phyloP scores from a whole-genome alignment of 2,888 invertebrate species.

The Calameuta idolon region DNA sequence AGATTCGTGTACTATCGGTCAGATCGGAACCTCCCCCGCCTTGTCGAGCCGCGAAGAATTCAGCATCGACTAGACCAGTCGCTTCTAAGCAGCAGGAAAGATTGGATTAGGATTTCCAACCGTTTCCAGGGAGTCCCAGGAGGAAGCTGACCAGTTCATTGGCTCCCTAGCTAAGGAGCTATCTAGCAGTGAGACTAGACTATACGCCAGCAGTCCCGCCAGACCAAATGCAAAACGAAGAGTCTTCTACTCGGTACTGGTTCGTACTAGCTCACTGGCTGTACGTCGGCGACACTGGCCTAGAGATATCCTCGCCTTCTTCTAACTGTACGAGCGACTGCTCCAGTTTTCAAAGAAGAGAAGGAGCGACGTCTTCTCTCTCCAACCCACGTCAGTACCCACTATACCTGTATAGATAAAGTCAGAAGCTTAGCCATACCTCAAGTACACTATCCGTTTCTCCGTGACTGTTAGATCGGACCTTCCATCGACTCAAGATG shows the following conservation, averaged over 20 bases:
- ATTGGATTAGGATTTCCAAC: background rate
- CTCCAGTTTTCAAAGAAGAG: background rate
- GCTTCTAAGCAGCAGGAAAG: background rate
- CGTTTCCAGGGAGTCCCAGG: background rate
- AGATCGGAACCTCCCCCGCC: slow-evolving; percentile 48
- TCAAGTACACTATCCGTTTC: background rate
- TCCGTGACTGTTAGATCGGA: background rate
- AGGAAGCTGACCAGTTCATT: background rate
- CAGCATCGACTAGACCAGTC: background rate
- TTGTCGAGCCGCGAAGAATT: background rate
- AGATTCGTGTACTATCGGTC: slow-evolving; percentile 59
- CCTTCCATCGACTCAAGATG: background rate
- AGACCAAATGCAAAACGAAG: background rate
- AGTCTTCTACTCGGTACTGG: background rate
- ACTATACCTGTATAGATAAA: background rate
- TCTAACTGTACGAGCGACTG: background rate
- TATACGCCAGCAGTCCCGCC: background rate
- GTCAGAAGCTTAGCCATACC: background rate
- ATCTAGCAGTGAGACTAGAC: background rate
- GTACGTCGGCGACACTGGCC: background rate
- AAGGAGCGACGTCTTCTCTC: background rate
- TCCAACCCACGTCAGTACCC: background rate
- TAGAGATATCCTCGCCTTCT: background rate
- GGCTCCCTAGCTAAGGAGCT: background rate
- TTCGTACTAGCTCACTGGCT: background rate